phyloP scores from a whole-genome alignment of 2,113 vertebrate species.

The Platycercus adscitus region DNA sequence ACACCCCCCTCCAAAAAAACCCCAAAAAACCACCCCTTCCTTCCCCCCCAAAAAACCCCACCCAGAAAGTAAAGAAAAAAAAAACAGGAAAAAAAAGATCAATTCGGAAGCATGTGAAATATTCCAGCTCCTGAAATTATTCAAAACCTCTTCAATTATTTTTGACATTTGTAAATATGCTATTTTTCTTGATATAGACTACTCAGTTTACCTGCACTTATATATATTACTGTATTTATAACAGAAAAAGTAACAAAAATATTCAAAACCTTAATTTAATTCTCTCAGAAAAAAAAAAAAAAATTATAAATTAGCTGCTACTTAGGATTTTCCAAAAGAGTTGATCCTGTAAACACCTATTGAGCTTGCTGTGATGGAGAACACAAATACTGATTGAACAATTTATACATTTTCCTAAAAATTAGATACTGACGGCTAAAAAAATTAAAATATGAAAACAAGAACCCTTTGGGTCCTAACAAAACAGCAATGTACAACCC shows the following conservation, averaged over 20 bases:
- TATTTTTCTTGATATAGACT: neutral
- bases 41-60: neutral
- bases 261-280: neutral
- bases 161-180: neutral
- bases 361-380: neutral
- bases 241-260: neutral
- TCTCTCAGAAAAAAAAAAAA: neutral
- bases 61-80: neutral
- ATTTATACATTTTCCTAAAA: neutral
- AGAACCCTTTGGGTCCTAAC: neutral
- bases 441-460: neutral
- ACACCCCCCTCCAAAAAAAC: neutral
- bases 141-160: constrained; percentile 30
- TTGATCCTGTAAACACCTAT: neutral
- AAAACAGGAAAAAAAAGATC: neutral
- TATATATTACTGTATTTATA: neutral
- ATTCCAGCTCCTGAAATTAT: constrained; percentile 13
- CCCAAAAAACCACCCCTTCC: neutral
- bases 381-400: neutral
- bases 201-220: neutral
- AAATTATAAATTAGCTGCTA: neutral
- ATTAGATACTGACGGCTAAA: neutral
- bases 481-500: neutral
- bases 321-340: neutral
- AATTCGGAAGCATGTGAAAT: constrained; percentile 36